Evolutionary conservation across 64 coral and sea anemone species (phyloP).

Genomic region (Porites australiensis): DNA sequence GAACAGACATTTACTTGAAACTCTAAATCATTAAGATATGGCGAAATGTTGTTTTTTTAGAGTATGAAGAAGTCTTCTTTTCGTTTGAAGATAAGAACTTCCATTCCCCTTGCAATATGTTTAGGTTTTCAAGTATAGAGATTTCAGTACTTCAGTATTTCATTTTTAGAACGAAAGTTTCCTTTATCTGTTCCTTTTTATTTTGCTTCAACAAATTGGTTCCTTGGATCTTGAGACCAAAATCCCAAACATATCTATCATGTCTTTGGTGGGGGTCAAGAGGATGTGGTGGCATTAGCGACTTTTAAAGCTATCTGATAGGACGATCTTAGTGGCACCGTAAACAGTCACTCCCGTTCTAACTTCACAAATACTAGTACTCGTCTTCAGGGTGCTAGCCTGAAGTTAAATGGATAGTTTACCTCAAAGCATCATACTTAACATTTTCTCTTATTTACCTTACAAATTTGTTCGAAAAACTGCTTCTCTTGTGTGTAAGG

Average conservation of each 20-base stretch:
- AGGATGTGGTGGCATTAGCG: neutral
- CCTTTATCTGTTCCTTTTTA: neutral
- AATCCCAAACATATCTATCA: neutral
- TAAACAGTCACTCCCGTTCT: neutral
- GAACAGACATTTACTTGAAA: neutral
- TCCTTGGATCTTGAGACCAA: neutral
- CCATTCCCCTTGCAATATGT: neutral
- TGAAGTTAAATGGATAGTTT: neutral
- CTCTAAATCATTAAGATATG: neutral
- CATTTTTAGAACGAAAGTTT: neutral
- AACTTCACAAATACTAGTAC: neutral
- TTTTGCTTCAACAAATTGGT: neutral
- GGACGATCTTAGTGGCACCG: neutral
- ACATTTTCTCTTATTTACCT: neutral
- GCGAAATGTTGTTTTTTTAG: neutral
- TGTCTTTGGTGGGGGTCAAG: neutral
- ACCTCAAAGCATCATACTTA: constrained; percentile 1
- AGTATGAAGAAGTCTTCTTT: neutral
- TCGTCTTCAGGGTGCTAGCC: neutral
- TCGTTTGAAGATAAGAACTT: neutral
- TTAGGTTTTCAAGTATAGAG: neutral
- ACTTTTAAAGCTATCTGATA: neutral
- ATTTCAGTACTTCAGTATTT: neutral
- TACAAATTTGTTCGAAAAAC: neutral
- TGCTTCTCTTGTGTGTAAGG: constrained; percentile 1